Percentiles rank a stretch among this genome's conserved stretches.
Evolutionary conservation across 2,113 vertebrate species (phyloP).

Genomic region (Petrocephalus microphthalmus): DNA sequence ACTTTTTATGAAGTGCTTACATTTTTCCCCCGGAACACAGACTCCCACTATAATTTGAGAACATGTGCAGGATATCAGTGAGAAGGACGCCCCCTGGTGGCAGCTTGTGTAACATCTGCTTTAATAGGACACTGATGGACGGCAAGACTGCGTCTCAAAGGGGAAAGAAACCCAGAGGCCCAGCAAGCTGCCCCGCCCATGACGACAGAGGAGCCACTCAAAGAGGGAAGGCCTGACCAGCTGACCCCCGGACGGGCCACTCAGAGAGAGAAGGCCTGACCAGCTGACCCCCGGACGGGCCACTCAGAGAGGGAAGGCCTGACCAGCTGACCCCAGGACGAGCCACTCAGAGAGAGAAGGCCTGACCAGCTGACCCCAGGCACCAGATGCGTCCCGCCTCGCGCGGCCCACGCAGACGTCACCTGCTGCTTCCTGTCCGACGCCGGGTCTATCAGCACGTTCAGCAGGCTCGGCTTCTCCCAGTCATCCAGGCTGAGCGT

Average conservation of each 20-base stretch:
- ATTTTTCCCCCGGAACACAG: neutral
- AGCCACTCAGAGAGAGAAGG: too few relatives aligned
- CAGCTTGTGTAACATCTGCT: neutral
- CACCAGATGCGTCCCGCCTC: too few relatives aligned
- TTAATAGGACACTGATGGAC: neutral
- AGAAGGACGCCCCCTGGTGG: neutral
- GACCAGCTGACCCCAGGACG: too few relatives aligned
- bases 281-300: too few relatives aligned
- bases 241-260: too few relatives aligned
- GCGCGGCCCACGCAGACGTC: neutral
- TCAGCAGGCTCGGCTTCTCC: constrained; percentile 75
- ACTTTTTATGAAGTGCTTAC: neutral
- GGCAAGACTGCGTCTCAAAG: neutral
- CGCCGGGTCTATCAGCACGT: constrained; percentile 83
- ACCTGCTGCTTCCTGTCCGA: constrained; percentile 87
- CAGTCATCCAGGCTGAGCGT: constrained; percentile 66
- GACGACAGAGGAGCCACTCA: neutral
- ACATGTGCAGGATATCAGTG: neutral
- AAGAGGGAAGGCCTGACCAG: neutral
- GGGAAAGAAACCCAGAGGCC: too few relatives aligned
- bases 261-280: too few relatives aligned
- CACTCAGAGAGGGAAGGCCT: too few relatives aligned
- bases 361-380: too few relatives aligned
- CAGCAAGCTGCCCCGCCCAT: neutral
- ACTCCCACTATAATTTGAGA: neutral